A percentile compares a stretch with the other conserved stretches of the same genome.
phyloP scores from a whole-genome alignment of 92 coral and sea anemone species.

The Anthopleura xanthogrammica region DNA sequence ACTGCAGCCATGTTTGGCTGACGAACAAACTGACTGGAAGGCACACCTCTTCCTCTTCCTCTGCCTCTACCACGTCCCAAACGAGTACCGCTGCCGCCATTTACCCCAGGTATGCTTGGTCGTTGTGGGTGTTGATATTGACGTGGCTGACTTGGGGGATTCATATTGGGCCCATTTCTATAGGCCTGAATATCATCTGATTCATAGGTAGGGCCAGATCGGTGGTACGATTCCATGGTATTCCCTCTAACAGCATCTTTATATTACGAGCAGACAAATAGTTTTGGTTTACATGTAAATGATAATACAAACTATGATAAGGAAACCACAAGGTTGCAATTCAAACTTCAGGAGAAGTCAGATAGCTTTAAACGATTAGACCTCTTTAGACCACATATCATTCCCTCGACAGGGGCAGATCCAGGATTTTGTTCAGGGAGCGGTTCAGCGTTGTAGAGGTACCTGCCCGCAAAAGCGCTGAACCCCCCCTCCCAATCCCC shows the following conservation, averaged over 20 bases:
- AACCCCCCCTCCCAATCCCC: too few species aligned
- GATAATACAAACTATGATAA: too few species aligned
- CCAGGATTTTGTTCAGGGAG: too few species aligned
- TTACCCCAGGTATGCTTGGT: background rate
- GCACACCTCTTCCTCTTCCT: constrained; percentile 82
- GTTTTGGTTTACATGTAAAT: too few species aligned
- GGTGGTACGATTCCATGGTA: constrained; percentile 17
- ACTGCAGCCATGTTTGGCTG: constrained; percentile 65
- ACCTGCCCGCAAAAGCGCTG: too few species aligned
- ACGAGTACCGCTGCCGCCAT: constrained; percentile 1
- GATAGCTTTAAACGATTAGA: too few species aligned
- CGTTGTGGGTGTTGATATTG: constrained; percentile 13
- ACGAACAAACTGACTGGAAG: constrained; percentile 75
- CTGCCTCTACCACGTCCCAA: constrained; percentile 90
- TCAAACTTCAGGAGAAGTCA: too few species aligned
- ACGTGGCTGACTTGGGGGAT: constrained; percentile 1
- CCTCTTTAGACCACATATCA: too few species aligned
- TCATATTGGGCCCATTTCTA: constrained; percentile 22
- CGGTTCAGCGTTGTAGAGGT: too few species aligned
- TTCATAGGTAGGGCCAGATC: constrained; percentile 97
- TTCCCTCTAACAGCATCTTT: constrained; percentile 7
- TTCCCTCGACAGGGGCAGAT: too few species aligned
- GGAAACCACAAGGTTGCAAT: too few species aligned
- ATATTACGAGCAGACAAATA: background rate
- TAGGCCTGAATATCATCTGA: constrained; percentile 26